phyloP scores from a whole-genome alignment of 2,113 vertebrate genomes.

The Microtus oregoni region DNA sequence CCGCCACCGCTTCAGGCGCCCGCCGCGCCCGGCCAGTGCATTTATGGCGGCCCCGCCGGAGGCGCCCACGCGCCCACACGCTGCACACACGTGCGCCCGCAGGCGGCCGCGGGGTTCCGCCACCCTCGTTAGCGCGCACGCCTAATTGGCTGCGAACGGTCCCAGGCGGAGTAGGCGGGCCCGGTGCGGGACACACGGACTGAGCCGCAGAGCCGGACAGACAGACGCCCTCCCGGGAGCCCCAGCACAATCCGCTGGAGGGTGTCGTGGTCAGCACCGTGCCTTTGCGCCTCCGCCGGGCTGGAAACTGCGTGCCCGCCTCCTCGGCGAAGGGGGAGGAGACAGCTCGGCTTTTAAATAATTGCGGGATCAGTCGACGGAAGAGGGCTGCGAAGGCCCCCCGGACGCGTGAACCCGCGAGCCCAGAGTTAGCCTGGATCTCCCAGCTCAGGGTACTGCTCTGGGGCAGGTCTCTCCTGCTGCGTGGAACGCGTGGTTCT shows the following conservation, averaged over 20 bases:
- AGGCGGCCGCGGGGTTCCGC: conserved; percentile 84
- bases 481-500: not conserved
- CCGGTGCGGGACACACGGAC: conserved; percentile 74
- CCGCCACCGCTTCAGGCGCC: conserved; percentile 65
- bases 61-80: conserved; percentile 74
- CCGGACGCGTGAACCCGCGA: not conserved
- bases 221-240: conserved; percentile 65
- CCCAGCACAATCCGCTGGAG: conserved; percentile 83
- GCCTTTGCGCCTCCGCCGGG: conserved; percentile 86
- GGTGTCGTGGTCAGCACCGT: conserved; percentile 86
- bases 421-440: not conserved
- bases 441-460: not conserved
- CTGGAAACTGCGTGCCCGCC: conserved; percentile 91
- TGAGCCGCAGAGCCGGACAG: not conserved
- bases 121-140: conserved; percentile 89
- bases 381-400: not conserved
- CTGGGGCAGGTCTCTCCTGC: not conserved
- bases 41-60: conserved; percentile 79
- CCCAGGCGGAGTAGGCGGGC: conserved; percentile 85
- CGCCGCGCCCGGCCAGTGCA: conserved; percentile 68
- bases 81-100: conserved; percentile 76
- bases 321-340: conserved; percentile 87
- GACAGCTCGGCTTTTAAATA: conserved; percentile 87
- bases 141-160: conserved; percentile 96
- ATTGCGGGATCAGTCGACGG: conserved; percentile 82